Percentiles rank a stretch among this genome's conserved stretches.
Conservation (phyloP, 1,140 invertebrate genomes). For the Pseudomyrmex pallidus region DNA sequence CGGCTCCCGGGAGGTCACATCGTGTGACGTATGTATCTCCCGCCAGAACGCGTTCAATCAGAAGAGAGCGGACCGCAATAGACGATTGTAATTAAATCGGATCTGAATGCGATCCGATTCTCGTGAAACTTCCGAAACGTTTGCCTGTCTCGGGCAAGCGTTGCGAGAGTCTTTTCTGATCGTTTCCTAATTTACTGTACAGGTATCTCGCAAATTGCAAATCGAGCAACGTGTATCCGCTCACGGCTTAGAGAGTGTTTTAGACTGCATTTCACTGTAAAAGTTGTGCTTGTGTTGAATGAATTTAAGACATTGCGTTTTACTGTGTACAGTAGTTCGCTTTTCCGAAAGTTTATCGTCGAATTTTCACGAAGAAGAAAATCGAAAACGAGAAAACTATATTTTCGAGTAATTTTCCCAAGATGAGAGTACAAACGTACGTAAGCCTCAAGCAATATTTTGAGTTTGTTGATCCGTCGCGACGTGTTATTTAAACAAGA, state of each 20-base stretch:
- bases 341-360: neutral
- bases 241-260: neutral
- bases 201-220: slow-evolving; percentile 39
- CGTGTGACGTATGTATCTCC: neutral
- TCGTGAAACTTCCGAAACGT: slow-evolving; percentile 22
- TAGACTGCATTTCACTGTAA: neutral
- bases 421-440: neutral
- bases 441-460: neutral
- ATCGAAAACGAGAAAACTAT: slow-evolving; percentile 23
- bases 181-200: slow-evolving; percentile 29
- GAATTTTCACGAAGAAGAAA: slow-evolving; percentile 18
- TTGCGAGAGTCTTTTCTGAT: slow-evolving; percentile 25
- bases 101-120: slow-evolving; percentile 14
- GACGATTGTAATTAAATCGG: slow-evolving; percentile 42
- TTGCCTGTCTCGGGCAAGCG: neutral
- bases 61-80: slow-evolving; percentile 13
- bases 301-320: neutral
- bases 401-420: slow-evolving; percentile 14
- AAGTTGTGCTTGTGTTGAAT: neutral
- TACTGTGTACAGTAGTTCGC: neutral
- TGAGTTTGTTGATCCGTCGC: slow-evolving; percentile 7
- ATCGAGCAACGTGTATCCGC: slow-evolving; percentile 7
- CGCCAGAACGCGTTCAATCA: slow-evolving; percentile 4
- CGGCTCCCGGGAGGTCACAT: neutral
- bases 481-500: slow-evolving; percentile 21